phyloP scores from a whole-genome alignment of 1,140 invertebrate genomes.

The Parasteatoda tepidariorum region DNA sequence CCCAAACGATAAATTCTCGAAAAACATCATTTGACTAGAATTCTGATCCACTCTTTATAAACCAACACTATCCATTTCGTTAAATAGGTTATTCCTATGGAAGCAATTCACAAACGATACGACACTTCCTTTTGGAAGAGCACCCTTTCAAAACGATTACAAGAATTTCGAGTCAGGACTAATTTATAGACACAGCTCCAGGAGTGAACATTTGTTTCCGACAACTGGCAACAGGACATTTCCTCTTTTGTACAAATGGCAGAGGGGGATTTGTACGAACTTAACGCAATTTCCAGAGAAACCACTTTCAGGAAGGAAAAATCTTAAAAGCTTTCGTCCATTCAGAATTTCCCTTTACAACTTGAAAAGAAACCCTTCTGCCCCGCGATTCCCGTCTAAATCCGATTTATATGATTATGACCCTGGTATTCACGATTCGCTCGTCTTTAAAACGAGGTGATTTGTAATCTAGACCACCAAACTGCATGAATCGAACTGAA shows the following conservation, averaged over 20 bases:
- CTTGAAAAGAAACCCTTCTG: neutral
- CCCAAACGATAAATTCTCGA: too few species aligned
- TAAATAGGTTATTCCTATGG: too few species aligned
- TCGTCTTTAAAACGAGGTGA: neutral
- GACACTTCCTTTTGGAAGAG: too few species aligned
- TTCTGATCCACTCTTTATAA: too few species aligned
- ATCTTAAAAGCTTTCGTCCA: neutral
- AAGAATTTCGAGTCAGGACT: too few species aligned
- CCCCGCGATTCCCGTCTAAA: neutral
- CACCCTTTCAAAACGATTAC: neutral
- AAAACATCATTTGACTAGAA: too few species aligned
- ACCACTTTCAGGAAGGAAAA: neutral
- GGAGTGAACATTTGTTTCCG: neutral
- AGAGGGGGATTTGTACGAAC: neutral
- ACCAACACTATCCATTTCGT: too few species aligned
- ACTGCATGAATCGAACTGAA: too few species aligned
- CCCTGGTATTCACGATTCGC: neutral
- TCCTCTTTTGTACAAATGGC: neutral
- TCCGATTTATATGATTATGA: conserved; percentile 27
- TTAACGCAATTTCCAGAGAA: neutral
- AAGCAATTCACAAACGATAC: too few species aligned
- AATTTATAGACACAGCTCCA: neutral
- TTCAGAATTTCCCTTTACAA: neutral
- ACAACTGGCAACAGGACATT: neutral
- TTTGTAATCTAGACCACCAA: neutral